phyloP scores from a whole-genome alignment of 53 echinoderm and acorn worm genomes.

The Holothuria leucospilota region DNA sequence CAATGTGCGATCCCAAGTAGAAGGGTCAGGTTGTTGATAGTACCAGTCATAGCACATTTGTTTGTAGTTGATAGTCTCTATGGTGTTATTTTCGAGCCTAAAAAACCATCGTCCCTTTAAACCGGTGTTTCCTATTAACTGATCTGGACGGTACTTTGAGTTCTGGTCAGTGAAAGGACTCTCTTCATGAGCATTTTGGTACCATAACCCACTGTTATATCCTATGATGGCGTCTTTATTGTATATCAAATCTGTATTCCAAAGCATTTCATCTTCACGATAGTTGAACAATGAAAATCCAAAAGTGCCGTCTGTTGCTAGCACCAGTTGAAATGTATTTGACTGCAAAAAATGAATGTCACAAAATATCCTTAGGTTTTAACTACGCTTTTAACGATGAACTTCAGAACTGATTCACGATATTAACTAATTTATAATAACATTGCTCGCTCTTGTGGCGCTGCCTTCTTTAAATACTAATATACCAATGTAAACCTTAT shows the following conservation, averaged over 20 bases:
- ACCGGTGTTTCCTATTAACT: constrained; percentile 50
- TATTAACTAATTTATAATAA: no score
- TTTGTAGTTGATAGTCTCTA: constrained; percentile 47
- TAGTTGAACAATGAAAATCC: constrained; percentile 55
- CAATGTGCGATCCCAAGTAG: constrained; percentile 38
- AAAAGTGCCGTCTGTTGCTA: constrained; percentile 61
- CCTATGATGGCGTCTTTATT: constrained; percentile 56
- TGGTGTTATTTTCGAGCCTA: constrained; percentile 48
- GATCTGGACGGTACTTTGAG: constrained; percentile 55
- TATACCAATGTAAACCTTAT: no score
- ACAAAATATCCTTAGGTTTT: no score
- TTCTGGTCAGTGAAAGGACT: constrained; percentile 19
- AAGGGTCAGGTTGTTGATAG: constrained; percentile 46
- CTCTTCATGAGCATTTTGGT: constrained; percentile 33
- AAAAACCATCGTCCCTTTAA: constrained; percentile 61
- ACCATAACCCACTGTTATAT: constrained; percentile 25
- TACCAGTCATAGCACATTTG: constrained; percentile 57
- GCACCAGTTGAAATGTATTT: constrained; percentile 61
- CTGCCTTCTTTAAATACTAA: no score
- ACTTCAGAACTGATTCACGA: no score
- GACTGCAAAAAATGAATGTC: constrained; percentile 27
- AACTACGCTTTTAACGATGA: no score
- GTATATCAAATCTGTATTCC: constrained; percentile 32
- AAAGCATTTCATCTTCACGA: constrained; percentile 56
- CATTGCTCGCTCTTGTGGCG: no score